Evolutionary conservation across 2,113 vertebrate genomes (phyloP).

Genomic region (Notothenia rossii): DNA sequence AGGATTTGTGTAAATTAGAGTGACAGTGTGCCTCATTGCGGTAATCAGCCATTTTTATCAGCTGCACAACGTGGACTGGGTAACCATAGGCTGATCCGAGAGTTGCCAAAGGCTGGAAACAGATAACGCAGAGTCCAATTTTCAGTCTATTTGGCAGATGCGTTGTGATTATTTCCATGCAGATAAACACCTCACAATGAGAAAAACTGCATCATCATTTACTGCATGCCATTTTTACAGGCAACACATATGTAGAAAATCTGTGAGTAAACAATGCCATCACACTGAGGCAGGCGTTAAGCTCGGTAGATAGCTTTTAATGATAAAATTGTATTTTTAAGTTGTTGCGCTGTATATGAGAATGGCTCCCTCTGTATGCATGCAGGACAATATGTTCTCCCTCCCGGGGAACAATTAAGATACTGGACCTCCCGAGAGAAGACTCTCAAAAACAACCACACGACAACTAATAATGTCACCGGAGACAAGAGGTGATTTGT

Average conservation of each 20-base stretch:
- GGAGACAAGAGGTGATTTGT: slow-evolving; percentile 53
- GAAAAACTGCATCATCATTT: slow-evolving; percentile 37
- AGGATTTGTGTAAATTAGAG: slow-evolving; percentile 71
- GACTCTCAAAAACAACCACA: slow-evolving; percentile 65
- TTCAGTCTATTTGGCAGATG: slow-evolving; percentile 45
- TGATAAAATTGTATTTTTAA: slow-evolving; percentile 15
- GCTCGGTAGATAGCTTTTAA: not conserved
- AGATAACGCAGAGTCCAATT: slow-evolving; percentile 55
- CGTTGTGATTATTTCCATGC: slow-evolving; percentile 33
- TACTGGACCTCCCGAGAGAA: slow-evolving; percentile 36
- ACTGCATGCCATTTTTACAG: slow-evolving; percentile 8
- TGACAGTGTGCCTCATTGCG: slow-evolving; percentile 75
- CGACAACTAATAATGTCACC: slow-evolving; percentile 50
- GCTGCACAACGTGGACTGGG: slow-evolving; percentile 43
- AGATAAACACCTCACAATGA: slow-evolving; percentile 51
- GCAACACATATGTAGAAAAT: slow-evolving; percentile 24
- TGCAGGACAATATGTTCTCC: slow-evolving; percentile 11
- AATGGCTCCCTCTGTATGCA: slow-evolving; percentile 20
- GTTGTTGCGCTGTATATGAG: slow-evolving; percentile 9
- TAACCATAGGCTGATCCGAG: slow-evolving; percentile 23
- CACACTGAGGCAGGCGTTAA: not conserved
- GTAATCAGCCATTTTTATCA: slow-evolving; percentile 75
- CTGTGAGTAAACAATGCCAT: not conserved
- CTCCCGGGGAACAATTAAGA: slow-evolving; percentile 67
- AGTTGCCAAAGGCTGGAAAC: slow-evolving; percentile 41